Conservation (phyloP, 2,797 vertebrate species). For the Austrolebias charrua region DNA sequence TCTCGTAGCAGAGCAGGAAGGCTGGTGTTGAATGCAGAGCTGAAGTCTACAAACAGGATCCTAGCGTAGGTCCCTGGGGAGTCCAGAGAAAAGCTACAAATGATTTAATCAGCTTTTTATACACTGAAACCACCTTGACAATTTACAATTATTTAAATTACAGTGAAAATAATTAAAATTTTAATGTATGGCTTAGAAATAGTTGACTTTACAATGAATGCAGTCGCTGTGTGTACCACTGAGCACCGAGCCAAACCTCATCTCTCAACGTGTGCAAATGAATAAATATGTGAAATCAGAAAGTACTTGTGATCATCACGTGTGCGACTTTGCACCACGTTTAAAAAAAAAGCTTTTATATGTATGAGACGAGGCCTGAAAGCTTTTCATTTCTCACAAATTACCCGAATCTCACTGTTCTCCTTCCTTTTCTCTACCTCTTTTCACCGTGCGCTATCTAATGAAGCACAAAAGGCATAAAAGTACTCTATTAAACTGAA, state of each 20-base stretch:
- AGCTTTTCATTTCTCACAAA: neutral
- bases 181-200: too few species aligned
- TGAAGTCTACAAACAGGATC: too few species aligned
- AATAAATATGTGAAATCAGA: neutral
- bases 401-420: neutral
- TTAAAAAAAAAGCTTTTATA: conserved; percentile 1
- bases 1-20: too few species aligned
- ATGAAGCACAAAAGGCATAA: conserved; percentile 28
- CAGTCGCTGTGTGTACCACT: too few species aligned
- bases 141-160: too few species aligned
- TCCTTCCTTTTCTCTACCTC: neutral
- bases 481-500: conserved; percentile 19
- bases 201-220: neutral
- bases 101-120: too few species aligned
- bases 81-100: too few species aligned
- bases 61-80: too few species aligned
- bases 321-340: neutral
- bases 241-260: neutral
- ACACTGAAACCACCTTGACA: too few species aligned
- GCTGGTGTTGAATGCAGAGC: too few species aligned
- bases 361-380: neutral
- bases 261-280: neutral
- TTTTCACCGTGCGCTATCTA: conserved; percentile 3
- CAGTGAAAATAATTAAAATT: too few species aligned
- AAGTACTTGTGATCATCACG: conserved; percentile 1